These are phyloP conservation scores for Syndactyla subalaris DNA, from an alignment of 2,797 vertebrate genomes.

Conservation along the genomic window DNA sequence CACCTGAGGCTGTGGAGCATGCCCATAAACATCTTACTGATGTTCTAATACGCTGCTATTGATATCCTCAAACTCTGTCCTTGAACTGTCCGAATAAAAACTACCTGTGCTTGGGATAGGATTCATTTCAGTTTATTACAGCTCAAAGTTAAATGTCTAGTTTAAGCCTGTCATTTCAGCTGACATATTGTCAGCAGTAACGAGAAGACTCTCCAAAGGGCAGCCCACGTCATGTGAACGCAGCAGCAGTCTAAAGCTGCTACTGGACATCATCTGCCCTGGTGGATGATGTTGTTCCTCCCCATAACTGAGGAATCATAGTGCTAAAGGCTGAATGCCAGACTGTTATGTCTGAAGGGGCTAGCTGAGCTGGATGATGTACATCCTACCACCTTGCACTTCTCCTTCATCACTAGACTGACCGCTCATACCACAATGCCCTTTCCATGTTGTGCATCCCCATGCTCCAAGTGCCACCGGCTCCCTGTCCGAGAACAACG, in stretches of 20 bases:
- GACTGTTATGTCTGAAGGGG: not conserved
- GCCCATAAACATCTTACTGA: not conserved
- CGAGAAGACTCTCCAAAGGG: not conserved
- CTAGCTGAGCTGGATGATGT: not conserved
- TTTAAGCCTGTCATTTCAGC: not conserved
- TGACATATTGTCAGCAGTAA: not conserved
- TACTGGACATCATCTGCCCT: not conserved
- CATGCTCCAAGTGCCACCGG: not conserved
- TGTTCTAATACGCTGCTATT: not conserved
- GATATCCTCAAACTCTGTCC: not conserved
- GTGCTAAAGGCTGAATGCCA: not conserved
- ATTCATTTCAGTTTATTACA: not conserved
- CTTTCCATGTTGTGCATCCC: not conserved
- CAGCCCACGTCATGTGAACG: not conserved
- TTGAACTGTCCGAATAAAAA: not conserved
- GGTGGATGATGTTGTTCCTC: not conserved
- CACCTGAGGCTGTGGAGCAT: not conserved
- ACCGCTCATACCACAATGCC: not conserved
- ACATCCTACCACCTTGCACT: not conserved
- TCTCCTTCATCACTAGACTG: not conserved
- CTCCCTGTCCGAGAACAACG: fast-evolving
- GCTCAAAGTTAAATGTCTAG: not conserved
- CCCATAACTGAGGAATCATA: not conserved
- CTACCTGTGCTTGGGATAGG: not conserved
- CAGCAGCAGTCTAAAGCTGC: not conserved